Base-by-base conservation (phyloP, 92 coral and sea anemone genomes). In the Nematostella vectensis region DNA sequence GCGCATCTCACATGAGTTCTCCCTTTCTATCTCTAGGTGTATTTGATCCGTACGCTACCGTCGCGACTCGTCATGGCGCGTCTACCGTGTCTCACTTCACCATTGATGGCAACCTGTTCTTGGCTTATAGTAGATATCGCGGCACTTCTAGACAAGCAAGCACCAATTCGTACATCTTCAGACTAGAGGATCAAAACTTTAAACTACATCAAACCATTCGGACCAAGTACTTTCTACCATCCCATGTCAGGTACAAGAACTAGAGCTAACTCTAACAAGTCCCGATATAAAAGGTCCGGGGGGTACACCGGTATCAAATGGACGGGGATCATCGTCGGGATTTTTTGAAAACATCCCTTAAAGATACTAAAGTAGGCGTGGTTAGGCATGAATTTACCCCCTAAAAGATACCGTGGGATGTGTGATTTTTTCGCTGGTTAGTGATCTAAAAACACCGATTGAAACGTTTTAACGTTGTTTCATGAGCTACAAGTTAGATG, bases 51-150 rank as follows among this genome's bases (percentile, higher is more conserved):
- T 54, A 54, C 26, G 62, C 31, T 36, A 37, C 22, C 72, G 40
- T 55, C 30, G 49, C 55, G 26, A 43, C 72, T 2, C 63, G 43
- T 19, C 27, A 54, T n/a, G 72, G 72, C n/a, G 43, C 52, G 15
- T 39, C 63, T 3, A 55, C 21, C 27, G 72, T 66, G 2, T 47
- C 12, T 6, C 38, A 45, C 57, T 66, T 66, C 47, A 2, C 29
- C 16, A 55, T 66, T 20, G 72, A 55, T 44, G 48, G 31, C 4
- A 24, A 66, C 16, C 24, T 44, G 16, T 66, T 53, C 63, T 45
- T 66, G 1, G 72, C 72, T 3, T 66, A 10, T 29, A 66, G 63
- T 56, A 27, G 63, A 55, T 28, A 33, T 4, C 63, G 55, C 1
- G 18, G 23, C 4, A 59, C 63, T 0, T 54, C 13, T 4, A 42